Evolutionary conservation across 2,888 invertebrate species (phyloP), one percentile per base, ranked within the genome.

Genomic region (Chouioia cunea): DNA sequence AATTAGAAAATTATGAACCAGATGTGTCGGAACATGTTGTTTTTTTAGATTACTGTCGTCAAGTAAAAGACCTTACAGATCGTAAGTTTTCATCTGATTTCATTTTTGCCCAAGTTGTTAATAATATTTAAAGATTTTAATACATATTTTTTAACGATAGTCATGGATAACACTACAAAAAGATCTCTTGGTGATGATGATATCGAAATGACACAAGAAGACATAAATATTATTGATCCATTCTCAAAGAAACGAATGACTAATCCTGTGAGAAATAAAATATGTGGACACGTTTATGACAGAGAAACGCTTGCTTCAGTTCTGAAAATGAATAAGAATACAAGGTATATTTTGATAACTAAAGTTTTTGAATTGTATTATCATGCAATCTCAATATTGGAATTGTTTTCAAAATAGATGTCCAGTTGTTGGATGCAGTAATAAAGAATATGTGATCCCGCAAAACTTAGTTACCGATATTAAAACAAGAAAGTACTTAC

Each of bases 231-330:
- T 4, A 81, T 85, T 15, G 85, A 85, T 77, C 85, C 85, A 36
- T 82, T 85, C 53, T 78, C 82, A 2, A 85, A 85, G 52, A 79
- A 70, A 18, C 75, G 80, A 67, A 85, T 85, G 77, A 76, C 74
- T 2, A 76, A 84, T 68, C 85, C 85, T 20, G 79, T 85, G 20
- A 82, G 76, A 74, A 85, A 85, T 72, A 74, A 54, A 16, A 63
- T 69, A 20, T 85, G 85, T 66, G 82, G 81, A 18, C 85, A 85
- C 44, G 75, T 82, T 10, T 85, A 85, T 66, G 85, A 85, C 63
- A 76, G 75, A 43, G 76, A 75, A 10, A 82, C 77, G 60, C 77
- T 83, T 8, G 73, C 47, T 36, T 36, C 76, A 18, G 65, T 85
- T 53, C 68, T 85, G 15, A 60, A 77, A 58, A 63, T 74, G 8